phyloP scores from a whole-genome alignment of 2,888 invertebrate genomes.

The Aquatica leii region DNA sequence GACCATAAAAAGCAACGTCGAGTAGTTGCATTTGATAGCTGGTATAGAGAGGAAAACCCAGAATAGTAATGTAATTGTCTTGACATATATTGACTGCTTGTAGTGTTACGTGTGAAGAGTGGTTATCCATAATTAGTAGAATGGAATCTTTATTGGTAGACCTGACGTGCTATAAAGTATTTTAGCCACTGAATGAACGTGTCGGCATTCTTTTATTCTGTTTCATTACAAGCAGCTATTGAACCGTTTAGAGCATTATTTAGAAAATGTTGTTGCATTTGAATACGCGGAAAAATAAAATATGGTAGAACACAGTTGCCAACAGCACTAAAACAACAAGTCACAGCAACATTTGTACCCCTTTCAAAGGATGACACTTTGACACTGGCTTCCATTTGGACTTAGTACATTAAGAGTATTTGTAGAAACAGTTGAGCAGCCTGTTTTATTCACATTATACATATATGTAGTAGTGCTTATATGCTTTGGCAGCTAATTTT shows the following conservation, averaged over 20 bases:
- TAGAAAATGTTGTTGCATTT: too few species aligned
- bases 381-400: constrained; percentile 1
- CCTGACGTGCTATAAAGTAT: constrained; percentile 2
- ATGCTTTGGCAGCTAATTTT: background rate
- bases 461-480: background rate
- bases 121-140: constrained; percentile 4
- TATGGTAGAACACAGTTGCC: too few species aligned
- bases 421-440: constrained; percentile 7
- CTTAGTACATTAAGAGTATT: constrained; percentile 2
- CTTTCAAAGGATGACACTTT: constrained; percentile 10
- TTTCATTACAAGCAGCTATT: background rate
- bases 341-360: constrained; percentile 7
- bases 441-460: constrained; percentile 1
- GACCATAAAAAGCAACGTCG: background rate
- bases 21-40: background rate
- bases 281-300: too few species aligned
- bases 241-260: background rate
- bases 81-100: background rate
- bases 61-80: background rate
- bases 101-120: background rate
- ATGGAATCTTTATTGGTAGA: background rate
- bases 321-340: constrained; percentile 13
- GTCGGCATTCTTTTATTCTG: background rate
- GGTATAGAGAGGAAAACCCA: background rate
- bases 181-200: background rate